Percentiles rank a stretch among this genome's conserved stretches.
These are phyloP conservation scores for Eueremaeus valkanovi DNA, from an alignment of 2,888 invertebrate species.

Conservation along the genomic window DNA sequence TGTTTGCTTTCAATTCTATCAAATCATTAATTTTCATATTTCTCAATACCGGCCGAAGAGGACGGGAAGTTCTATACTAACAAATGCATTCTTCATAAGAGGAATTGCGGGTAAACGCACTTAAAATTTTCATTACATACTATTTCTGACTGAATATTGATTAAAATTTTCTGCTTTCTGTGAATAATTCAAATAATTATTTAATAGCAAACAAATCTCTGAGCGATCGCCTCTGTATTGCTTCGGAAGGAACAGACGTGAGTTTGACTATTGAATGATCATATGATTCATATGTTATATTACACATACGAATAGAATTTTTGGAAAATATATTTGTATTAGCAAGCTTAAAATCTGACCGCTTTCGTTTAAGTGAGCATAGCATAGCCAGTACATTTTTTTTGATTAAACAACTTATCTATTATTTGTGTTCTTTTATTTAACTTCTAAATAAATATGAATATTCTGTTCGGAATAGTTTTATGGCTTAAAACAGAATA, in stretches of 20 bases:
- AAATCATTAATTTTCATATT: not conserved
- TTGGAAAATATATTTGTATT: too few relatives aligned
- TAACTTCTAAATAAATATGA: too few relatives aligned
- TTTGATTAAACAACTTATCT: too few relatives aligned
- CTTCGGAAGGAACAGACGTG: slow-evolving; percentile 36
- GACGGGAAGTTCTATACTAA: slow-evolving; percentile 46
- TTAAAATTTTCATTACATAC: not conserved
- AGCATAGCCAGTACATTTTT: too few relatives aligned
- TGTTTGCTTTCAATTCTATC: too few relatives aligned
- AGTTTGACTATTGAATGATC: not conserved
- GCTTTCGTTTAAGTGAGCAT: too few relatives aligned
- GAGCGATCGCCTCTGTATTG: slow-evolving; percentile 35
- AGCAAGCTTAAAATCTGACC: too few relatives aligned
- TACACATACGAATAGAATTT: too few relatives aligned
- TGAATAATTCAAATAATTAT: not conserved
- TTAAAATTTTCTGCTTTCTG: not conserved
- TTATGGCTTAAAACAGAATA: too few relatives aligned
- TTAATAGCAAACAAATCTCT: slow-evolving; percentile 20
- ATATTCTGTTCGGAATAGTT: too few relatives aligned
- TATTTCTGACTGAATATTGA: not conserved
- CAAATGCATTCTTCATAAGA: slow-evolving; percentile 46
- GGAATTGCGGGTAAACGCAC: slow-evolving; percentile 39
- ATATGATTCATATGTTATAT: too few relatives aligned
- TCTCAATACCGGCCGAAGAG: not conserved
- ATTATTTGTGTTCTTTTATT: too few relatives aligned